phyloP scores from a whole-genome alignment of 2,797 vertebrate species.

The Sciurus carolinensis region DNA sequence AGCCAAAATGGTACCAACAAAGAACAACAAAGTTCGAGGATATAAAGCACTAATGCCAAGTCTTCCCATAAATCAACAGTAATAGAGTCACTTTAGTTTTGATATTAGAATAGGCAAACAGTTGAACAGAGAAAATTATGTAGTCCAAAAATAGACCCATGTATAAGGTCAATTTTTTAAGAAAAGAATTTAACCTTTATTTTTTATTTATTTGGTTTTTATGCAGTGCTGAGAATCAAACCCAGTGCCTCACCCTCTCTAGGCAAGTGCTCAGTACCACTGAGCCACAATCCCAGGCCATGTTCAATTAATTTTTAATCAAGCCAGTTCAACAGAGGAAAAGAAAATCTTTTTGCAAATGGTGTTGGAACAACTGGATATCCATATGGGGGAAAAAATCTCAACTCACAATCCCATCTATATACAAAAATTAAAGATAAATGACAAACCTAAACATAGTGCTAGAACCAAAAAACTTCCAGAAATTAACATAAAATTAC shows the following conservation, averaged over 20 bases:
- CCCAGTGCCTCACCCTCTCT: too few species aligned
- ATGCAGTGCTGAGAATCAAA: too few species aligned
- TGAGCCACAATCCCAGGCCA: too few species aligned
- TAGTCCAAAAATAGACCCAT: neutral
- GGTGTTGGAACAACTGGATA: neutral
- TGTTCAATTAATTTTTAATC: neutral
- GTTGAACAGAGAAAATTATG: neutral
- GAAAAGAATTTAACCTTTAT: too few species aligned
- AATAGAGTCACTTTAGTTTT: neutral
- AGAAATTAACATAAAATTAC: neutral
- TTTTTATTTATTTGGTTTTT: too few species aligned
- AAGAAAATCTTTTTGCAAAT: neutral
- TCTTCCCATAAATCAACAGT: neutral
- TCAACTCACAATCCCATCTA: neutral
- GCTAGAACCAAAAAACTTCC: neutral
- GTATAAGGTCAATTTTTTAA: too few species aligned
- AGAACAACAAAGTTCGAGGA: neutral
- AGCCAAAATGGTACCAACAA: neutral
- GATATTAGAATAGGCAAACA: neutral
- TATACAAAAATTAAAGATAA: neutral
- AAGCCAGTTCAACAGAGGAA: neutral
- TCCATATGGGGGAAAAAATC: neutral
- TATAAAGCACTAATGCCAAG: neutral
- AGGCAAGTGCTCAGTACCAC: too few species aligned
- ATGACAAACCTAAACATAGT: neutral